Evolutionary conservation across 2,888 invertebrate genomes (phyloP).

Genomic region (Molanna angustata): DNA sequence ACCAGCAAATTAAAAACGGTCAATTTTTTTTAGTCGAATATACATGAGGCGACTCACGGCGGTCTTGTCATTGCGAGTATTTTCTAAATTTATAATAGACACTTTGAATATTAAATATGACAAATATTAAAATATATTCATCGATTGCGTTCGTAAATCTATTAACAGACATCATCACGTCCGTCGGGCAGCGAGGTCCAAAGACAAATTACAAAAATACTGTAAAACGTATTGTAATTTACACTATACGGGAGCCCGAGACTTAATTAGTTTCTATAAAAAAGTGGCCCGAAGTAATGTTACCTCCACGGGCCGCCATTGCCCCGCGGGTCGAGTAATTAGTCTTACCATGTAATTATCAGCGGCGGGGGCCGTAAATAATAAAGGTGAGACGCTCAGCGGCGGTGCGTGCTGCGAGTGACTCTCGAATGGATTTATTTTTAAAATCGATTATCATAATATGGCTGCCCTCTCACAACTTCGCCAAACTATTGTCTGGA

Average conservation of each 20-base stretch:
- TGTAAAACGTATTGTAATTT: constrained; percentile 18
- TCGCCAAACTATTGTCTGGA: constrained; percentile 19
- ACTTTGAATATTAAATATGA: too few species aligned
- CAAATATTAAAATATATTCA: too few species aligned
- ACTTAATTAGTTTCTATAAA: constrained; percentile 29
- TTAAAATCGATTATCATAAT: constrained; percentile 20
- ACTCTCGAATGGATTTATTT: constrained; percentile 20
- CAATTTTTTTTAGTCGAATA: too few species aligned
- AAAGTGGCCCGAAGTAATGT: constrained; percentile 15
- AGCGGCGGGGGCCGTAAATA: constrained; percentile 44
- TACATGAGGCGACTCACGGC: too few species aligned
- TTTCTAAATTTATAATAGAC: too few species aligned
- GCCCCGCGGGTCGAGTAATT: constrained; percentile 51
- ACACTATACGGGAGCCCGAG: constrained; percentile 27
- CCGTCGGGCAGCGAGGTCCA: constrained; percentile 4
- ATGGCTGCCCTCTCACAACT: constrained; percentile 1
- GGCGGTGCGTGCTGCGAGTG: constrained; percentile 26
- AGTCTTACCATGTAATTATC: constrained; percentile 55
- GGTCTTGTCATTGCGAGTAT: too few species aligned
- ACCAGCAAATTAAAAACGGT: too few species aligned
- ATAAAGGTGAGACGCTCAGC: constrained; percentile 36
- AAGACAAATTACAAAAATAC: constrained; percentile 18
- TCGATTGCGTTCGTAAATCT: constrained; percentile 10
- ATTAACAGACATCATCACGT: constrained; percentile 22
- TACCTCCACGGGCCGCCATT: constrained; percentile 28